These are phyloP conservation scores for Oreochromis mossambicus DNA, from an alignment of 2,797 vertebrate species.

Conservation along the genomic window DNA sequence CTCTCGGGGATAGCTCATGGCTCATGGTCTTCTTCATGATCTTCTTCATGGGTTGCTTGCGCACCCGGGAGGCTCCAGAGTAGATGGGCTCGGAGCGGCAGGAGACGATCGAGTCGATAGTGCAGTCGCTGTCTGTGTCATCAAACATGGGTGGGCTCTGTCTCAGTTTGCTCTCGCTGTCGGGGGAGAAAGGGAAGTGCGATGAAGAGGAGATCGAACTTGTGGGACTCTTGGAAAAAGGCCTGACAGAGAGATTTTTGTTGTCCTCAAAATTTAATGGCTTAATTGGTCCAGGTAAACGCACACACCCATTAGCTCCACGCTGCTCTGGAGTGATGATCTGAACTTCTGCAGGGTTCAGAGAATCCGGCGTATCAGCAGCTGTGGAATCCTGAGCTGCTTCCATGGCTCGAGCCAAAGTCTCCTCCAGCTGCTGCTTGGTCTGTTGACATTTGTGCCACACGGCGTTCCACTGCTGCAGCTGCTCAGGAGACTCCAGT, in stretches of 20 bases:
- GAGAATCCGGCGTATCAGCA: background rate
- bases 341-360: slow-evolving; percentile 7
- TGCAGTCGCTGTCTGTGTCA: slow-evolving; percentile 79
- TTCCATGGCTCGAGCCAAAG: slow-evolving; percentile 41
- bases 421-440: slow-evolving; percentile 71
- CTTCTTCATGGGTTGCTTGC: slow-evolving; percentile 84
- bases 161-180: slow-evolving; percentile 46
- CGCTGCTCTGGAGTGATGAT: background rate
- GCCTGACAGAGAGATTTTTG: slow-evolving; percentile 49
- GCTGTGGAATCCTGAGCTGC: background rate
- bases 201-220: slow-evolving; percentile 48
- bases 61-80: slow-evolving; percentile 60
- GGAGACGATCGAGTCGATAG: slow-evolving; percentile 73
- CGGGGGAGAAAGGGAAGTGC: slow-evolving; percentile 59
- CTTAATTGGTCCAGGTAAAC: slow-evolving; percentile 6
- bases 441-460: slow-evolving; percentile 78
- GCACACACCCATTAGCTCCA: slow-evolving; percentile 2
- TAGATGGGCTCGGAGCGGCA: slow-evolving; percentile 76
- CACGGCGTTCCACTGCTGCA: slow-evolving; percentile 72
- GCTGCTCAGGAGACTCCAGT: slow-evolving; percentile 69
- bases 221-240: slow-evolving; percentile 54
- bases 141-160: slow-evolving; percentile 68
- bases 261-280: slow-evolving; percentile 53
- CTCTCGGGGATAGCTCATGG: slow-evolving; percentile 64
- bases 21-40: slow-evolving; percentile 85